phyloP scores from a whole-genome alignment of 2,113 vertebrate genomes.

The Poeciliopsis occidentalis region DNA sequence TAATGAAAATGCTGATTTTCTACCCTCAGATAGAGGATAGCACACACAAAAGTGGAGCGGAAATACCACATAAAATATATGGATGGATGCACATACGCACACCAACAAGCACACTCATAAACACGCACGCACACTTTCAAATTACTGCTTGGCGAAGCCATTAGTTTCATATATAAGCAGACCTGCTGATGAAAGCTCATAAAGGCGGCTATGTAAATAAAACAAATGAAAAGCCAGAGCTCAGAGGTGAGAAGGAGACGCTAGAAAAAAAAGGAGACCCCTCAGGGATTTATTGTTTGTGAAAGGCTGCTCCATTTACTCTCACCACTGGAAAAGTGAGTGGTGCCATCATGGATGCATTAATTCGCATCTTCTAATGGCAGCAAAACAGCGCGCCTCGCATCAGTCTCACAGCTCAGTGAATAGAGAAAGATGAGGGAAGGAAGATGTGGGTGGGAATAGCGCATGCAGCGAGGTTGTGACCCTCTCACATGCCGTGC shows the following conservation, averaged over 20 bases:
- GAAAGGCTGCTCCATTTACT: constrained; percentile 80
- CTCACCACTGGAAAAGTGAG: constrained; percentile 69
- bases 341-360: constrained; percentile 68
- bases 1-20: constrained; percentile 61
- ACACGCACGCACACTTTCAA: constrained; percentile 35
- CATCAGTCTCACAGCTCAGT: constrained; percentile 44
- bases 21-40: constrained; percentile 35
- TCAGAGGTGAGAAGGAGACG: constrained; percentile 65
- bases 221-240: constrained; percentile 77
- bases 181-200: constrained; percentile 78
- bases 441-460: constrained; percentile 56
- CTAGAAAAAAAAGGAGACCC: constrained; percentile 48
- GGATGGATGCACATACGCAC: constrained; percentile 57
- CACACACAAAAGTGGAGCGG: constrained; percentile 20
- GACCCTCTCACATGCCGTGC: constrained; percentile 55
- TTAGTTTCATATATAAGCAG: constrained; percentile 78
- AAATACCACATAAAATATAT: constrained; percentile 63
- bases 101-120: constrained; percentile 34
- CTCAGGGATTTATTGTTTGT: constrained; percentile 77
- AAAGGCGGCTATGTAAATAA: constrained; percentile 79
- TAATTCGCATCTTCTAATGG: constrained; percentile 64
- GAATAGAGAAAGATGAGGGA: constrained; percentile 57
- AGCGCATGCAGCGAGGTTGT: constrained; percentile 30
- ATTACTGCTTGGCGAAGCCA: constrained; percentile 62
- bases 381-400: constrained; percentile 44